Percentiles rank a stretch among this genome's conserved stretches.
These are phyloP conservation scores for Atethmia centrago DNA, from an alignment of 2,888 invertebrate genomes.

Conservation along the genomic window DNA sequence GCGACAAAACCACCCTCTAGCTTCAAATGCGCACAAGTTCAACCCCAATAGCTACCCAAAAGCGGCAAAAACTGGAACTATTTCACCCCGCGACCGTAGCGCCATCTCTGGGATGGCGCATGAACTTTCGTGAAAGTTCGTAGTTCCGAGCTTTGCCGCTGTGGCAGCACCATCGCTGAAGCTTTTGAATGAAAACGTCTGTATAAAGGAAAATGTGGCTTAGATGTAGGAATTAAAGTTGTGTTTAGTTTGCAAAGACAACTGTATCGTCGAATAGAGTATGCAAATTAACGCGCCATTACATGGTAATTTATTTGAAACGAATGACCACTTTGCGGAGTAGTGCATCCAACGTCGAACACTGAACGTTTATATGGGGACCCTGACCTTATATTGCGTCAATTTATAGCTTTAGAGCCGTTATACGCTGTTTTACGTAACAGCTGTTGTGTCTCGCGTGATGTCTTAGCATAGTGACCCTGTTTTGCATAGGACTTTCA, in stretches of 20 bases:
- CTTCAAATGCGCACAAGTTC: constrained; percentile 67
- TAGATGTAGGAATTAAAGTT: constrained; percentile 71
- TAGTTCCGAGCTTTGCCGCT: constrained; percentile 81
- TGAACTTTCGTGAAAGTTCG: constrained; percentile 81
- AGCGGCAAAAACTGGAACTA: constrained; percentile 64
- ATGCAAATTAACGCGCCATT: constrained; percentile 90
- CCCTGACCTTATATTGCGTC: constrained; percentile 90
- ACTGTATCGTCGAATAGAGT: constrained; percentile 78
- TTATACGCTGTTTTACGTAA: constrained; percentile 88
- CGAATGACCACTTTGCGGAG: constrained; percentile 90
- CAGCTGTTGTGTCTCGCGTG: constrained; percentile 84
- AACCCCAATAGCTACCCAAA: constrained; percentile 72
- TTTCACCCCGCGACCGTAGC: constrained; percentile 70
- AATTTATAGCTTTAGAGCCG: constrained; percentile 88
- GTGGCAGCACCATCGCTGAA: constrained; percentile 75
- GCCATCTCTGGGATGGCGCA: constrained; percentile 86
- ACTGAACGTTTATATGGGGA: constrained; percentile 88
- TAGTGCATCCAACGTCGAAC: constrained; percentile 87
- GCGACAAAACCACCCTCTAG: constrained; percentile 66
- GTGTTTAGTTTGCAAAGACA: constrained; percentile 71
- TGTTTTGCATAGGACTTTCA: constrained; percentile 85
- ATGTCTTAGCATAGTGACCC: constrained; percentile 81
- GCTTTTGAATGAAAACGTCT: constrained; percentile 86
- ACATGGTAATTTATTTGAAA: constrained; percentile 91
- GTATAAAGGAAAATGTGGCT: constrained; percentile 69